Evolutionary conservation across 2,888 invertebrate genomes (phyloP).

Genomic region (Itoplectis maculator): DNA sequence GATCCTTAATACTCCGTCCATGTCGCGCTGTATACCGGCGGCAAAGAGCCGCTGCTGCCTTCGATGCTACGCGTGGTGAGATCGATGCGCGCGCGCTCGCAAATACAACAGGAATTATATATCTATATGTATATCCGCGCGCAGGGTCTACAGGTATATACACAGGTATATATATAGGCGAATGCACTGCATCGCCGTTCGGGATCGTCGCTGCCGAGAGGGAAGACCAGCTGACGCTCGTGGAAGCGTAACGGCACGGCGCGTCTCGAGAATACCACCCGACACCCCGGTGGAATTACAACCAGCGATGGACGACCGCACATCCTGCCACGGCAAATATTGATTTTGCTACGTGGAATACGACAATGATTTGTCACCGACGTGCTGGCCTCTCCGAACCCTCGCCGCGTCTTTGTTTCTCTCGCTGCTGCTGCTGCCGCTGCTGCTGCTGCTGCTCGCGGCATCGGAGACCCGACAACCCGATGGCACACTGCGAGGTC

Average conservation of each 20-base stretch:
- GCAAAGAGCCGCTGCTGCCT: not conserved
- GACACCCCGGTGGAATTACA: slow-evolving; percentile 63
- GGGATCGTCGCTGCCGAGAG: slow-evolving; percentile 12
- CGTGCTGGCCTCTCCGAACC: slow-evolving; percentile 52
- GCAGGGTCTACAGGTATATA: too few species aligned
- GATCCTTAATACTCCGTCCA: slow-evolving; percentile 28
- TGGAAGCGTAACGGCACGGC: slow-evolving; percentile 29
- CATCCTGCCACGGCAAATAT: slow-evolving; percentile 80
- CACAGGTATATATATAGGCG: not conserved
- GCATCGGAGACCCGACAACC: not conserved
- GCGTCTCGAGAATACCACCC: slow-evolving; percentile 55
- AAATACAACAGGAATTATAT: slow-evolving; percentile 6
- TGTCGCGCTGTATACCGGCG: slow-evolving; percentile 6
- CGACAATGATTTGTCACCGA: slow-evolving; percentile 82
- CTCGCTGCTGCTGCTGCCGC: slow-evolving; percentile 30
- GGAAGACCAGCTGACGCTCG: slow-evolving; percentile 46
- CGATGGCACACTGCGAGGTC: slow-evolving; percentile 5
- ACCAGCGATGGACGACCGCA: slow-evolving; percentile 70
- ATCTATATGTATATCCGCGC: not conserved
- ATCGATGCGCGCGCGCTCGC: slow-evolving; percentile 7
- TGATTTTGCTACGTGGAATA: slow-evolving; percentile 81
- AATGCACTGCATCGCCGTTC: not conserved
- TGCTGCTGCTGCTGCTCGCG: slow-evolving; percentile 33
- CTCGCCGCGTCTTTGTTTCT: slow-evolving; percentile 51
- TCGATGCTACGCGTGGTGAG: not conserved